These are phyloP conservation scores for Lithodes maja DNA, from an alignment of 2,888 invertebrate genomes.

Conservation along the genomic window DNA sequence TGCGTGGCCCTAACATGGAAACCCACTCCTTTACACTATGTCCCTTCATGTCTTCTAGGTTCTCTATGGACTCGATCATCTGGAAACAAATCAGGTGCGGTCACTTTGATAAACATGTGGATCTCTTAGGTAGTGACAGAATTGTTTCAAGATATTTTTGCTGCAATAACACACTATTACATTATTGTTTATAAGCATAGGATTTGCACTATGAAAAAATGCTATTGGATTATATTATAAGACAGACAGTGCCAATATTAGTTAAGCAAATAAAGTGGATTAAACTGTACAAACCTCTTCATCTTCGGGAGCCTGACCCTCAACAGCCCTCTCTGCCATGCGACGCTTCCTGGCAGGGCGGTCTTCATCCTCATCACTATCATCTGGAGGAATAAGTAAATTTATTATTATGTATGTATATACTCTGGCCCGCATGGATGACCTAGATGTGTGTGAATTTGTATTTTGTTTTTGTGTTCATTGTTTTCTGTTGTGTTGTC, in stretches of 20 bases:
- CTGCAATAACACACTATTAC: background rate
- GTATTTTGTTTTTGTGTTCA: too few species aligned
- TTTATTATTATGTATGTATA: too few species aligned
- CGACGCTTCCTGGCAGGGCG: constrained; percentile 82
- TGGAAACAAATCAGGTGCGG: constrained; percentile 72
- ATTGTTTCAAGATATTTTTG: background rate
- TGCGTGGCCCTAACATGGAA: constrained; percentile 93
- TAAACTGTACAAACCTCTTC: constrained; percentile 78
- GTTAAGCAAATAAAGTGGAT: background rate
- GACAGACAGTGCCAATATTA: background rate
- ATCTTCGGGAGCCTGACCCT: constrained; percentile 84
- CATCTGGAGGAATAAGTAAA: constrained; percentile 77
- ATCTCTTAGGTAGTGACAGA: too few species aligned
- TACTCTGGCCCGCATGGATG: too few species aligned
- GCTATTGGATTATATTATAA: background rate
- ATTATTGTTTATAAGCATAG: too few species aligned
- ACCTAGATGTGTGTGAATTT: too few species aligned
- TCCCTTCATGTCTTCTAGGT: constrained; percentile 97
- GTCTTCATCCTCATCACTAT: constrained; percentile 84
- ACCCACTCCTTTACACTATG: constrained; percentile 97
- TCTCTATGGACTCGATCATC: constrained; percentile 97
- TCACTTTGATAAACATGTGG: too few species aligned
- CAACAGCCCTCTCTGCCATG: constrained; percentile 91
- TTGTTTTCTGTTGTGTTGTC: too few species aligned
- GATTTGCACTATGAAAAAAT: background rate